phyloP scores from a whole-genome alignment of 2,113 vertebrate genomes.

The Excalfactoria chinensis region DNA sequence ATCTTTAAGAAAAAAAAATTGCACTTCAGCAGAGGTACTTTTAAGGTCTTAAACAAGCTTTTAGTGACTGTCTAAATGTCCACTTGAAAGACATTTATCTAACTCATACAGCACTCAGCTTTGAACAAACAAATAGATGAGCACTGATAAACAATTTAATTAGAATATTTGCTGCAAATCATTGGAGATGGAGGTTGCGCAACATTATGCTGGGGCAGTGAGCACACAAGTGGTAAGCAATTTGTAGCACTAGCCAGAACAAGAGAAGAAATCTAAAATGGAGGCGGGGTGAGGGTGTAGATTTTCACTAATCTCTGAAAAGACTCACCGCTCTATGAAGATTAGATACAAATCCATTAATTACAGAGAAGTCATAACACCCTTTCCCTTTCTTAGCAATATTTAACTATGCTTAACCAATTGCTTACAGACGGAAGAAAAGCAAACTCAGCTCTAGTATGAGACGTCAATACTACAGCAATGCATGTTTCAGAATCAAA shows the following conservation, averaged over 20 bases:
- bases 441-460: background rate
- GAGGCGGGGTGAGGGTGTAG: background rate
- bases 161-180: background rate
- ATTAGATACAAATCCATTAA: background rate
- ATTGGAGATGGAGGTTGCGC: background rate
- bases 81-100: background rate
- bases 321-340: background rate
- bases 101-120: background rate
- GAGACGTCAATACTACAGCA: background rate
- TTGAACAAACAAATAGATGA: background rate
- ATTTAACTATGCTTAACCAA: background rate
- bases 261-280: background rate
- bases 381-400: background rate
- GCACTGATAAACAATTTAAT: background rate
- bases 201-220: background rate
- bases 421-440: background rate
- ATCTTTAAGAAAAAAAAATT: background rate
- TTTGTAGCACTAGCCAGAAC: background rate
- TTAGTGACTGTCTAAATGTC: background rate
- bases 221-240: background rate
- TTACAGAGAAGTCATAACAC: background rate
- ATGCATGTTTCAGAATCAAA: accelerated
- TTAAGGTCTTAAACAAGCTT: background rate
- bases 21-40: background rate
- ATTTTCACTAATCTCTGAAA: background rate